Conservation (phyloP, 2,113 vertebrate genomes). For the Gymnobelideus leadbeateri region DNA sequence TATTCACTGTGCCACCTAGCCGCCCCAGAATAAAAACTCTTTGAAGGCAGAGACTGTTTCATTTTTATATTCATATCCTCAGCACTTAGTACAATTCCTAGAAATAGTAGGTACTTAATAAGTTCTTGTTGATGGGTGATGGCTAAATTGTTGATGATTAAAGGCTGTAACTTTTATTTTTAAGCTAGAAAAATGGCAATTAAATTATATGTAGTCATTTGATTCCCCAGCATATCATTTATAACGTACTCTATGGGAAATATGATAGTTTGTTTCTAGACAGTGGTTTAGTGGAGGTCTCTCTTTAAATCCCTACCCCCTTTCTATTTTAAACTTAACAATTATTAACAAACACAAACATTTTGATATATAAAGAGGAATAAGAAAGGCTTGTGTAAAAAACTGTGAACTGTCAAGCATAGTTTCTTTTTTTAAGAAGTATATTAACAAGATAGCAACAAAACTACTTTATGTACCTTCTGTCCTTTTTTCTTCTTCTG, state of each 20-base stretch:
- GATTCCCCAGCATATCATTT: not conserved
- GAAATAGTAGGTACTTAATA: not conserved
- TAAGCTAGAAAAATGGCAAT: constrained; percentile 32
- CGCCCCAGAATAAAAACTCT: not conserved
- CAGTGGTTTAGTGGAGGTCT: not conserved
- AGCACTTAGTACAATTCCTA: not conserved
- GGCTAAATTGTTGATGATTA: too few relatives aligned
- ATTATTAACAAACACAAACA: not conserved
- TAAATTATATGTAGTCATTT: constrained; percentile 56
- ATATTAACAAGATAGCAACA: too few relatives aligned
- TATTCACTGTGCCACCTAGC: too few relatives aligned
- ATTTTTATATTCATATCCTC: not conserved
- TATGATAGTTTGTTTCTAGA: not conserved
- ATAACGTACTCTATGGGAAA: not conserved
- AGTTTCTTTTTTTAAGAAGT: too few relatives aligned
- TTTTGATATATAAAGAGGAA: not conserved
- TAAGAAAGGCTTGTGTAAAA: not conserved
- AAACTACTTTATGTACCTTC: too few relatives aligned
- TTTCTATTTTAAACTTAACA: not conserved
- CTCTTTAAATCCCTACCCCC: not conserved
- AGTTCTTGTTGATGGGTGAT: not conserved
- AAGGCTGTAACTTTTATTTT: constrained; percentile 22
- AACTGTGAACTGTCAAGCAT: not conserved
- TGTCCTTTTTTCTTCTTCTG: too few relatives aligned
- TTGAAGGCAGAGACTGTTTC: not conserved